phyloP scores from a whole-genome alignment of 2,888 invertebrate genomes.

The Clivina fossor region DNA sequence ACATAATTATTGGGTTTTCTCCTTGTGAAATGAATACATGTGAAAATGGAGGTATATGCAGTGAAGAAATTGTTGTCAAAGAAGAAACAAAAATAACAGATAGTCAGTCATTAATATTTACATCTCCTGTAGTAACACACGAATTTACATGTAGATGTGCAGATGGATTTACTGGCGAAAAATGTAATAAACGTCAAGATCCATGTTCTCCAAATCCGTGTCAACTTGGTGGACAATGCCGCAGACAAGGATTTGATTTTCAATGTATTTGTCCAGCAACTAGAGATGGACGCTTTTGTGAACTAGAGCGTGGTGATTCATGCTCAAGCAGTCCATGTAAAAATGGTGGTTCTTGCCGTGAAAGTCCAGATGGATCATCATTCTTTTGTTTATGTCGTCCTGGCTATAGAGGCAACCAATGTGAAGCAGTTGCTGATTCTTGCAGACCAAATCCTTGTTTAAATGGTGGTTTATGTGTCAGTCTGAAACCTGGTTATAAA shows the following conservation, averaged over 20 bases:
- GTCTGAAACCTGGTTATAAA: constrained; percentile 83
- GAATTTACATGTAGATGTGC: constrained; percentile 80
- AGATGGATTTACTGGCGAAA: constrained; percentile 79
- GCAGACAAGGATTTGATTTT: constrained; percentile 81
- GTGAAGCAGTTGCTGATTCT: constrained; percentile 84
- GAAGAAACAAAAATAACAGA: constrained; percentile 75
- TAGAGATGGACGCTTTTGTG: constrained; percentile 81
- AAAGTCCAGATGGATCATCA: constrained; percentile 82
- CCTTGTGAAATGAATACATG: constrained; percentile 75
- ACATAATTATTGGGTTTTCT: constrained; percentile 71
- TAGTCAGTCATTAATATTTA: constrained; percentile 78
- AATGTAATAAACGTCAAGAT: constrained; percentile 84
- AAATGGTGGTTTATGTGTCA: constrained; percentile 85
- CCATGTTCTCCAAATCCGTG: constrained; percentile 92
- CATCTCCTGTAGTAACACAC: constrained; percentile 77
- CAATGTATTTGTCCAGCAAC: constrained; percentile 78
- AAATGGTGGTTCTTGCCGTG: constrained; percentile 89
- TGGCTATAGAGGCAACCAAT: constrained; percentile 88
- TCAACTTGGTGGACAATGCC: constrained; percentile 79
- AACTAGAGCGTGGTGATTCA: constrained; percentile 79
- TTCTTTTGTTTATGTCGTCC: constrained; percentile 92
- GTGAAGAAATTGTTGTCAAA: constrained; percentile 68
- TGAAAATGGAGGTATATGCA: constrained; percentile 77
- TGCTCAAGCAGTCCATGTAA: constrained; percentile 85
- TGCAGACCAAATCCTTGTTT: constrained; percentile 93